Conservation (phyloP, 2,113 vertebrate species). For the Microcebus lehilahytsara region DNA sequence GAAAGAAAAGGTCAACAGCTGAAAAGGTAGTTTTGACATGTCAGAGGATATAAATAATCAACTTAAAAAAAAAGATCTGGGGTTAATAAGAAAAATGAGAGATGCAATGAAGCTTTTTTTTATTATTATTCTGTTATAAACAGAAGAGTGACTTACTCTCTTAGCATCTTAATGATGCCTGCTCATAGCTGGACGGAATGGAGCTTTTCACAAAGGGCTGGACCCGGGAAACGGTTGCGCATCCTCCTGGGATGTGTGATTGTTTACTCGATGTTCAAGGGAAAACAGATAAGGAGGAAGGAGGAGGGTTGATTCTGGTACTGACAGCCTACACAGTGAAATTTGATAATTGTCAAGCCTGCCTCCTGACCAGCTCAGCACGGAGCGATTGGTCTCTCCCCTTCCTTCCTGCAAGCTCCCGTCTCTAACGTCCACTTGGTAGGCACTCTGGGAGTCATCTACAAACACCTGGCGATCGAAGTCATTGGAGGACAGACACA, state of each 20-base stretch:
- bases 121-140: neutral
- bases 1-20: neutral
- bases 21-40: neutral
- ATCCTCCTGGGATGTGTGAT: neutral
- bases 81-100: constrained; percentile 36
- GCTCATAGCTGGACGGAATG: neutral
- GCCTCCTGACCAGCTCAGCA: neutral
- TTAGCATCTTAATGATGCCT: neutral
- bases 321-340: neutral
- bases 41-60: constrained; percentile 9
- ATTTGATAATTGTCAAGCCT: neutral
- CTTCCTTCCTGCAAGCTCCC: neutral
- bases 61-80: neutral
- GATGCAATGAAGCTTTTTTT: neutral
- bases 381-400: neutral
- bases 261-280: neutral
- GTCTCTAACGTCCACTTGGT: neutral
- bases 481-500: neutral
- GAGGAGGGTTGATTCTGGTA: neutral
- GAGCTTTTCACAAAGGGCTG: neutral
- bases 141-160: neutral
- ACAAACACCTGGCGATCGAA: neutral
- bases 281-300: neutral
- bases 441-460: neutral
- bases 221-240: neutral